Evolutionary conservation across 37 sponge, comb jelly and placozoan species (phyloP).

Genomic region (Corticium candelabrum): DNA sequence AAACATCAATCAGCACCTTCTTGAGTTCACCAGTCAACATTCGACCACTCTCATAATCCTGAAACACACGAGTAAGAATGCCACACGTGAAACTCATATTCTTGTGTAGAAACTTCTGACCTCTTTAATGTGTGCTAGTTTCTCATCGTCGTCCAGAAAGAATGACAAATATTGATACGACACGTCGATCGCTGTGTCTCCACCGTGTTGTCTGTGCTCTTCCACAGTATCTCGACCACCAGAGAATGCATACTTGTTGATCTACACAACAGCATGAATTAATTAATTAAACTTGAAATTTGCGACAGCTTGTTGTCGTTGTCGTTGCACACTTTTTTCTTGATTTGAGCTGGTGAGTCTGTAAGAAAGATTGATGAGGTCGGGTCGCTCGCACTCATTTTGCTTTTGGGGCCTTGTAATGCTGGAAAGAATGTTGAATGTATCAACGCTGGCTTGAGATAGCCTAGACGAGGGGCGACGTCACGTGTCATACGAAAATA

Average conservation of each 20-base stretch:
- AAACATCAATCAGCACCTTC: slow-evolving; percentile 71
- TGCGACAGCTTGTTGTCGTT: not conserved
- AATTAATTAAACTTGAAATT: too few relatives aligned
- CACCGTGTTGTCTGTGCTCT: slow-evolving; percentile 86
- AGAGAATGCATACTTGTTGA: slow-evolving; percentile 96
- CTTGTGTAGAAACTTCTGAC: too few relatives aligned
- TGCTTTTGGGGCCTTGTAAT: slow-evolving; percentile 91
- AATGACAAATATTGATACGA: slow-evolving; percentile 94
- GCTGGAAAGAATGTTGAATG: slow-evolving; percentile 98
- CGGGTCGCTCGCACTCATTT: slow-evolving; percentile 96
- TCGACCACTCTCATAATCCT: slow-evolving; percentile 83
- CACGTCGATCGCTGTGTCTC: slow-evolving; percentile 89
- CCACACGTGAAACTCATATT: too few relatives aligned
- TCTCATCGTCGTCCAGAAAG: slow-evolving; percentile 87
- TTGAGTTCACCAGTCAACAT: slow-evolving; percentile 93
- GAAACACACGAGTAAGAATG: too few relatives aligned
- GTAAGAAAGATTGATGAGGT: slow-evolving; percentile 91
- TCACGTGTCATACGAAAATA: slow-evolving; percentile 99
- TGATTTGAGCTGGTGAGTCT: slow-evolving; percentile 72
- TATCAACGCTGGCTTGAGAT: slow-evolving; percentile 85
- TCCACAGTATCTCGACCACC: slow-evolving; percentile 91
- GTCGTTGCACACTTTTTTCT: slow-evolving; percentile 61
- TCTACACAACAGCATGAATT: slow-evolving; percentile 32
- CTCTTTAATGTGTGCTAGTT: slow-evolving; percentile 64
- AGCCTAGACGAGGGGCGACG: slow-evolving; percentile 94